These are phyloP conservation scores for Hassar affinis DNA, from an alignment of 2,113 vertebrate genomes.

Conservation along the genomic window DNA sequence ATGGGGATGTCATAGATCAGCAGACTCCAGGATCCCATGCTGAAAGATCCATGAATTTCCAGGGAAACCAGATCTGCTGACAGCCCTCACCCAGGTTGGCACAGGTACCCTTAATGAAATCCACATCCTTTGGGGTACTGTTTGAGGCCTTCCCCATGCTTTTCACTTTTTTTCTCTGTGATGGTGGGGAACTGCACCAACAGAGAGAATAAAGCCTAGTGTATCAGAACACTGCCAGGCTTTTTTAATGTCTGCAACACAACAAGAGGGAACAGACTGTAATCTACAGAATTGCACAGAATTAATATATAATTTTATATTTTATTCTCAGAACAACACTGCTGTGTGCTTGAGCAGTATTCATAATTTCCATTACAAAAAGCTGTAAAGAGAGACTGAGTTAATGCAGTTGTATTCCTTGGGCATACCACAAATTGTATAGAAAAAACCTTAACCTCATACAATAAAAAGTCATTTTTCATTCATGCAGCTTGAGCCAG, in stretches of 20 bases:
- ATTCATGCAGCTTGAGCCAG: background rate
- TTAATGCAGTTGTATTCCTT: background rate
- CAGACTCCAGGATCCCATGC: background rate
- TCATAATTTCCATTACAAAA: background rate
- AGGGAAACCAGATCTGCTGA: background rate
- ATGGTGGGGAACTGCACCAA: background rate
- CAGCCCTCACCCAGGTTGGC: background rate
- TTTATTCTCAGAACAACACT: background rate
- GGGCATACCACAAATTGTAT: background rate
- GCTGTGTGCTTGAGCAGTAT: background rate
- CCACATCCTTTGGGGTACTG: background rate
- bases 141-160: background rate
- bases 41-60: background rate
- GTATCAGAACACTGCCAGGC: background rate
- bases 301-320: no score
- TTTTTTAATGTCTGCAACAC: background rate
- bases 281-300: background rate
- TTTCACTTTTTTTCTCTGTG: background rate
- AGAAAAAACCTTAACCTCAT: background rate
- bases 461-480: background rate
- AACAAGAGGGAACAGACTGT: background rate
- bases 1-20: background rate
- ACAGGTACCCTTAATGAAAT: background rate
- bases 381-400: background rate
- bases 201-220: background rate